phyloP scores from a whole-genome alignment of 2,797 vertebrate genomes.

The Oophaga sylvatica region DNA sequence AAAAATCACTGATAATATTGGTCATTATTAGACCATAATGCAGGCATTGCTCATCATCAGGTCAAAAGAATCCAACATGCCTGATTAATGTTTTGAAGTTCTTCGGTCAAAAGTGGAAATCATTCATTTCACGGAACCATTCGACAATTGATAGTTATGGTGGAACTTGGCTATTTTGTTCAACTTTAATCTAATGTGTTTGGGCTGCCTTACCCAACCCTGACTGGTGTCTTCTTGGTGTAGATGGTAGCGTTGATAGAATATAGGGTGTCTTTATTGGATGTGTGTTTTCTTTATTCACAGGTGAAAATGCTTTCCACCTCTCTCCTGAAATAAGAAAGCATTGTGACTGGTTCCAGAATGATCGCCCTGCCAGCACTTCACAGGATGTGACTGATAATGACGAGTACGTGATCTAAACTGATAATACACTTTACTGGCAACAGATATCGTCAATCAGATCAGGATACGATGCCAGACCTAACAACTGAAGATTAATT shows the following conservation, averaged over 20 bases:
- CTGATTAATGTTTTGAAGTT: too few relatives aligned
- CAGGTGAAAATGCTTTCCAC: slow-evolving; percentile 89
- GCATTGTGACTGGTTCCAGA: slow-evolving; percentile 87
- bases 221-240: background rate
- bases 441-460: background rate
- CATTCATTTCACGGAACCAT: too few relatives aligned
- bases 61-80: too few relatives aligned
- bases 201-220: background rate
- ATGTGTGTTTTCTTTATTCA: background rate
- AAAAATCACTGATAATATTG: too few relatives aligned
- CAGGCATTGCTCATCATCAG: too few relatives aligned
- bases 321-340: slow-evolving; percentile 85
- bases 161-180: too few relatives aligned
- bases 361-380: slow-evolving; percentile 81
- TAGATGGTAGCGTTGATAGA: background rate
- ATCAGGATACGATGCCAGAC: background rate
- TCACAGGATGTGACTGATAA: slow-evolving; percentile 67
- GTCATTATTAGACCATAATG: too few relatives aligned
- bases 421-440: background rate
- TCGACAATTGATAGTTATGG: too few relatives aligned
- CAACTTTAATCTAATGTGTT: too few relatives aligned
- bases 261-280: background rate
- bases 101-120: too few relatives aligned
- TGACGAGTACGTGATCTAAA: slow-evolving; percentile 67
- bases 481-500: background rate